Base-by-base conservation (phyloP, 1,140 invertebrate species). In the Trichonephila clavata region DNA sequence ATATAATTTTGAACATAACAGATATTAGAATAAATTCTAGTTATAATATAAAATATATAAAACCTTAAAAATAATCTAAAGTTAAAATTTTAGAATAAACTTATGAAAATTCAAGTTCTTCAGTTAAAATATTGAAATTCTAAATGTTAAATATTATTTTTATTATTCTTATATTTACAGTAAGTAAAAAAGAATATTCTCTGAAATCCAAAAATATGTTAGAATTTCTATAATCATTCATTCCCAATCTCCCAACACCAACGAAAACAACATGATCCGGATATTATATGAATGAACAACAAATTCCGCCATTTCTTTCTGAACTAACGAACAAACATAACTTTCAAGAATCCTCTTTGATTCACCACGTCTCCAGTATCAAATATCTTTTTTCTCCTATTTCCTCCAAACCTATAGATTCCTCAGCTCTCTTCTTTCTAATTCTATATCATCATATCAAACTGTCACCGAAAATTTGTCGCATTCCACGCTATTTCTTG, bases 381-480 rank as follows among this genome's bases (percentile, higher is more conserved):
- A 59, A 21, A 84, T 84, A 24, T 84, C 57, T 24, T 59, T 24
- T 81, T 39, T 81, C 80, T 81, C 20, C 43, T 10, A 13, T 21
- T 43, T 32, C 43, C n/a, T 20, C 16, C 81, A 21, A 50, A 5
- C 81, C 81, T 39, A 77, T 77, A 39, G 5, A 57, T 21, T 59
- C 43, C 27, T 24, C 81, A 84, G 20, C 24, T 57, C 81, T 84
- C 43, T 84, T 16, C 18, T 77, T 50, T 10, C 43, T 84, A 84
- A 84, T 84, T 84, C 81, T 24, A 59, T 84, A 27, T 59, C 81
- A 84, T 84, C 81, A 84, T 84, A 24, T 10, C 81, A 24, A 59
- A 57, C 43, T 50, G 43, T 59, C 81, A 59, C n/a, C 16, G 43
- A 20, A 84, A 84, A 84, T 84, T 57, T 84, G 81, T 57, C 43